A percentile compares a stretch with the other conserved stretches of the same genome.
phyloP scores from a whole-genome alignment of 2,797 vertebrate species.

The Chaetodon trifasciatus region DNA sequence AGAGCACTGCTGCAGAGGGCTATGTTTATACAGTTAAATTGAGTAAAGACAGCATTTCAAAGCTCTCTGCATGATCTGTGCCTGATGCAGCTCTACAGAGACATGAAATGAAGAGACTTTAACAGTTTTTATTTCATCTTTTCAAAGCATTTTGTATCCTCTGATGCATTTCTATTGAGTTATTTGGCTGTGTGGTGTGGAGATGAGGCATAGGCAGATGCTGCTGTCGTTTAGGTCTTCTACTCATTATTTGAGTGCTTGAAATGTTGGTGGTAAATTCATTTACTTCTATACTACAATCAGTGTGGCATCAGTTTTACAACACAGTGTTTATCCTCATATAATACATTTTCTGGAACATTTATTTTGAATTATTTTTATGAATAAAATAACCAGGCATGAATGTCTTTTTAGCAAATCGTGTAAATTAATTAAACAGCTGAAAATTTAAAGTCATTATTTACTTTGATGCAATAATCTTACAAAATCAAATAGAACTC shows the following conservation, averaged over 20 bases:
- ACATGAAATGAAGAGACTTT: slow-evolving; percentile 16
- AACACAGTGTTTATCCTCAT: neutral
- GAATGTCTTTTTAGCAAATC: neutral
- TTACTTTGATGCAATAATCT: neutral
- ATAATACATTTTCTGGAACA: neutral
- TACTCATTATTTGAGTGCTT: neutral
- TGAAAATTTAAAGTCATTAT: neutral
- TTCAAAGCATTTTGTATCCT: slow-evolving; percentile 24
- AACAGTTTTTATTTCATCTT: slow-evolving; percentile 10
- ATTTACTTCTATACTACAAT: neutral
- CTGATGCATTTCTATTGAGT: slow-evolving; percentile 17
- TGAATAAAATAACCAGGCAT: neutral
- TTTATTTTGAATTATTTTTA: neutral
- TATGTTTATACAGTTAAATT: slow-evolving; percentile 19
- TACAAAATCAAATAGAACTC: neutral
- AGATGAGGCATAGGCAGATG: neutral
- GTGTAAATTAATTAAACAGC: neutral
- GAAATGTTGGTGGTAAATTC: neutral
- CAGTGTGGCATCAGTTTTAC: neutral
- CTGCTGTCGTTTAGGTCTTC: neutral
- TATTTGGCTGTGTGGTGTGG: neutral
- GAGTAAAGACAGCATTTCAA: slow-evolving; percentile 35
- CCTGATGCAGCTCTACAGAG: slow-evolving; percentile 21
- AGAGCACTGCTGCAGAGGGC: neutral
- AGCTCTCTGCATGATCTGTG: slow-evolving; percentile 17